phyloP scores from a whole-genome alignment of 2,797 vertebrate genomes.

The Pseudochirops corinnae region DNA sequence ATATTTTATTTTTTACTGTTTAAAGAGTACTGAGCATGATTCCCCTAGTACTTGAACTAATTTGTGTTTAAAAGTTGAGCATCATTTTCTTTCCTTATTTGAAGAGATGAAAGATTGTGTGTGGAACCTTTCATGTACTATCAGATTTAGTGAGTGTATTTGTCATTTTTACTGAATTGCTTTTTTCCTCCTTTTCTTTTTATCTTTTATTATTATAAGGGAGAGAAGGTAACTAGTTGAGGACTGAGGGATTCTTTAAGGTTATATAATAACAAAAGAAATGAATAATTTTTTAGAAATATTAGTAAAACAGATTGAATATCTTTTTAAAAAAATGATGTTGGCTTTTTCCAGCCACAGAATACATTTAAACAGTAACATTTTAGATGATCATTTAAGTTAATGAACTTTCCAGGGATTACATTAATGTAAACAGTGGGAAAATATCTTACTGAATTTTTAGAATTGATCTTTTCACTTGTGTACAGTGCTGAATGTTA shows the following conservation, averaged over 20 bases:
- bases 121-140: not conserved
- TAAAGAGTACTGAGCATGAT: not conserved
- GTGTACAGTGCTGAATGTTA: not conserved
- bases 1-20: not conserved
- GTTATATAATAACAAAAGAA: not conserved
- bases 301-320: not conserved
- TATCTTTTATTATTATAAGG: not conserved
- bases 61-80: not conserved
- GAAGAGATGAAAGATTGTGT: not conserved
- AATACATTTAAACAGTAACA: not conserved
- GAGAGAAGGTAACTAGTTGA: not conserved
- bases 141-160: not conserved
- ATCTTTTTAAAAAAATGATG: not conserved
- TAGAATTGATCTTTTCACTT: not conserved
- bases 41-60: slow-evolving; percentile 14
- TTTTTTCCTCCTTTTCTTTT: not conserved
- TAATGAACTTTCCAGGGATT: not conserved
- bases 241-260: not conserved
- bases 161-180: not conserved
- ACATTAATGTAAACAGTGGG: not conserved
- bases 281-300: not conserved
- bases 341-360: not conserved
- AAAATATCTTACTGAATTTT: not conserved
- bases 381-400: not conserved
- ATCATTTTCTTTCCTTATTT: not conserved